These are phyloP conservation scores for Spheniscus mendiculus DNA, from an alignment of 2,113 vertebrate species.

Conservation along the genomic window DNA sequence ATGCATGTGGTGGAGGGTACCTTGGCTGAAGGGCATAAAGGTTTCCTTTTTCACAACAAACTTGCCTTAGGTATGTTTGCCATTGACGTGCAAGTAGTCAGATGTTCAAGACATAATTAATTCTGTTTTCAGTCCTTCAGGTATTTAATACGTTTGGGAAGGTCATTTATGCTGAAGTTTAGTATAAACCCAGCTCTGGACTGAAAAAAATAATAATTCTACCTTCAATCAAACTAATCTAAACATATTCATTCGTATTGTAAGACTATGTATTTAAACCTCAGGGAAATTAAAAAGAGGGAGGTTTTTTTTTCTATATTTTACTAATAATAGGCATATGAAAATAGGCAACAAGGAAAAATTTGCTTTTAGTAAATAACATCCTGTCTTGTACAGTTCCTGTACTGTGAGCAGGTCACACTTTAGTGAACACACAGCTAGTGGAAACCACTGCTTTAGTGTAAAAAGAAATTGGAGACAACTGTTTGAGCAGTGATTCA, in stretches of 20 bases:
- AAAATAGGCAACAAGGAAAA: background rate
- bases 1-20: background rate
- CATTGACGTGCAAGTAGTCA: background rate
- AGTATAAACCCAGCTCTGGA: background rate
- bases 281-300: background rate
- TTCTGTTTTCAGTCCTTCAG: background rate
- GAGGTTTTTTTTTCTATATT: background rate
- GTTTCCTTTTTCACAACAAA: background rate
- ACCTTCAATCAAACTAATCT: background rate
- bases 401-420: background rate
- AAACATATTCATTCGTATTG: background rate
- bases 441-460: background rate
- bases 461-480: background rate
- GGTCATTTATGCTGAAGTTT: conserved; percentile 1
- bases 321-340: background rate
- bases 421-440: background rate
- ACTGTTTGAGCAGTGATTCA: background rate
- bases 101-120: background rate
- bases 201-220: background rate
- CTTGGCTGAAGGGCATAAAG: background rate
- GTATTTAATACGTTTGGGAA: background rate
- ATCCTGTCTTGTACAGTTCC: background rate
- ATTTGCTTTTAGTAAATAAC: background rate
- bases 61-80: background rate
- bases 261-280: background rate